Evolutionary conservation across 2,888 invertebrate genomes (phyloP).

Genomic region (Allacma fusca): DNA sequence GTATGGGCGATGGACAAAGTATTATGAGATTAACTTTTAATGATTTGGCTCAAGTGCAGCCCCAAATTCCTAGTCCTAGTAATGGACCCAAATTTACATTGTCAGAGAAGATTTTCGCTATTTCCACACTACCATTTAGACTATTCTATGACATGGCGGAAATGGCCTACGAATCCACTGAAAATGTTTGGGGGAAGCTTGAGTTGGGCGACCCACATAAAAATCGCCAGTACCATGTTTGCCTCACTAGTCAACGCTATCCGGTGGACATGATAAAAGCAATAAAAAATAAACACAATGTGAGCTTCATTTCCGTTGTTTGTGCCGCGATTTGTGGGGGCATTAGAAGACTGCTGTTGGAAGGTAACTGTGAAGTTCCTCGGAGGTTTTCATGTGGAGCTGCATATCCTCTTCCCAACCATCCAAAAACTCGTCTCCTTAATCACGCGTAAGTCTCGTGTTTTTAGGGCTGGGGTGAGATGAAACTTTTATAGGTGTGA

Average conservation of each 20-base stretch:
- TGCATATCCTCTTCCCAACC: slow-evolving; percentile 7
- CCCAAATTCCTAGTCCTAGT: background rate
- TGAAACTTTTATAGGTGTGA: too few species aligned
- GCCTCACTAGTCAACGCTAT: background rate
- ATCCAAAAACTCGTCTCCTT: background rate
- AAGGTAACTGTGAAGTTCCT: background rate
- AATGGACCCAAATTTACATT: background rate
- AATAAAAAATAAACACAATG: background rate
- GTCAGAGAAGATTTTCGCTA: background rate
- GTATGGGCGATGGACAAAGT: slow-evolving; percentile 6
- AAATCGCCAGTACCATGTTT: slow-evolving; percentile 7
- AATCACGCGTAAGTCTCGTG: background rate
- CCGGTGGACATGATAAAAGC: background rate
- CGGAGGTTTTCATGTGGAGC: background rate
- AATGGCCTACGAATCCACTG: background rate
- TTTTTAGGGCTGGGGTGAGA: too few species aligned
- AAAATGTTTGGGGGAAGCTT: background rate
- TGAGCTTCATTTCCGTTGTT: slow-evolving; percentile 6
- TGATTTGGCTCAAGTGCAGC: slow-evolving; percentile 6
- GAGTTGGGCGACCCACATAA: background rate
- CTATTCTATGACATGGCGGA: background rate
- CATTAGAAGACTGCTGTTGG: background rate
- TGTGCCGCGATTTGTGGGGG: slow-evolving; percentile 7
- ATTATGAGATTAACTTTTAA: background rate
- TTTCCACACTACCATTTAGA: background rate